phyloP scores from a whole-genome alignment of 2,113 vertebrate genomes.

The Azemiops feae region DNA sequence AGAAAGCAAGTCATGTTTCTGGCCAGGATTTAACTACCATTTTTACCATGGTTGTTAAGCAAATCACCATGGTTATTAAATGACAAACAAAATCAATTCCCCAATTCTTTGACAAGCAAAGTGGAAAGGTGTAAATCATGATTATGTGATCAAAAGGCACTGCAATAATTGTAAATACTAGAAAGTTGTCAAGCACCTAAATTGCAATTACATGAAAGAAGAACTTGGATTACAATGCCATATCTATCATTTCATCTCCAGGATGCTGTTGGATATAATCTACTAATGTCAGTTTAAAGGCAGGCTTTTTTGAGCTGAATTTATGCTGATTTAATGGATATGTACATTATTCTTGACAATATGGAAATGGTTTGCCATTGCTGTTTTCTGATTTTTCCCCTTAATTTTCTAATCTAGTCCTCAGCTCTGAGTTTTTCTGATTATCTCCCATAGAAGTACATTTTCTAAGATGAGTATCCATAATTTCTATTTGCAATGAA shows the following conservation, averaged over 20 bases:
- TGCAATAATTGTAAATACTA: neutral
- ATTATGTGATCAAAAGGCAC: neutral
- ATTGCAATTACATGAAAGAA: neutral
- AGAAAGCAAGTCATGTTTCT: neutral
- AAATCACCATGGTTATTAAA: neutral
- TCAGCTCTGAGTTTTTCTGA: neutral
- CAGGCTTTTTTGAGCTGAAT: neutral
- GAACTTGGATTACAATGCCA: neutral
- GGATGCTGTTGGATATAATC: neutral
- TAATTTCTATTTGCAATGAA: neutral
- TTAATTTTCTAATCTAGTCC: neutral
- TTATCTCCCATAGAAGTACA: neutral
- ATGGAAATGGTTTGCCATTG: neutral
- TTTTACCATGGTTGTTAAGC: neutral
- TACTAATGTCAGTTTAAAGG: neutral
- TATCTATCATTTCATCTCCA: neutral
- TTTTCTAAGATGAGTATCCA: neutral
- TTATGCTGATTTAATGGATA: neutral
- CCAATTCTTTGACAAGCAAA: neutral
- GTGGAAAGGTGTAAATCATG: neutral
- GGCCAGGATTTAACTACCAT: neutral
- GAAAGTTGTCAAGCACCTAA: neutral
- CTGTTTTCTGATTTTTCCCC: neutral
- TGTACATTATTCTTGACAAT: neutral
- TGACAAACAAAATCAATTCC: neutral